These are phyloP conservation scores for Pogoniulus pusillus DNA, from an alignment of 2,797 vertebrate genomes.

Conservation along the genomic window DNA sequence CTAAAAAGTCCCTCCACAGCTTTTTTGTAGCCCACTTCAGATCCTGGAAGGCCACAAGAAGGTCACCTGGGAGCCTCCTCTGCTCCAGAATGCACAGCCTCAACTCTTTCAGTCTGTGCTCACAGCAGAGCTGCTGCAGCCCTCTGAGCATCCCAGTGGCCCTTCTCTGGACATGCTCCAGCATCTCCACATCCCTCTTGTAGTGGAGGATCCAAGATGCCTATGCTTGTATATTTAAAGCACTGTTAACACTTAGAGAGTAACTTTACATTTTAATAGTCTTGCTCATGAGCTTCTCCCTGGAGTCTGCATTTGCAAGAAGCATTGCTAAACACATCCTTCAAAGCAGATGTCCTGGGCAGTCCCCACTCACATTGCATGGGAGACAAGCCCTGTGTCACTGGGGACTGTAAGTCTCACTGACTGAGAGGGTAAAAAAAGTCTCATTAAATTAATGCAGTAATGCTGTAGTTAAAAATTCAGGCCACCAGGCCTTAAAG, in stretches of 20 bases:
- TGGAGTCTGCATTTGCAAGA: not conserved
- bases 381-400: not conserved
- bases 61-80: no score
- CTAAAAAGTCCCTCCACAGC: no score
- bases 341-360: not conserved
- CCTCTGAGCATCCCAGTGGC: no score
- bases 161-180: no score
- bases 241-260: fast-evolving
- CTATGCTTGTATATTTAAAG: not conserved
- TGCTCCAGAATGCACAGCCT: no score
- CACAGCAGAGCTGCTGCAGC: no score
- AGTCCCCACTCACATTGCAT: not conserved
- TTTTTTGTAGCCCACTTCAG: no score
- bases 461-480: not conserved
- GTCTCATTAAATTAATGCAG: not conserved
- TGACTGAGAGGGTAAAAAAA: fast-evolving
- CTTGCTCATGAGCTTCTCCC: not conserved
- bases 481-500: not conserved
- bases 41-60: no score
- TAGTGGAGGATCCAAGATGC: no score
- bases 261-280: not conserved
- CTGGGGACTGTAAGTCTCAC: not conserved
- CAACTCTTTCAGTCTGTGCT: no score
- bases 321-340: not conserved
- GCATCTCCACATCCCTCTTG: no score